Base-by-base conservation (phyloP, 2,797 vertebrate species). In the Pagetopsis macropterus region DNA sequence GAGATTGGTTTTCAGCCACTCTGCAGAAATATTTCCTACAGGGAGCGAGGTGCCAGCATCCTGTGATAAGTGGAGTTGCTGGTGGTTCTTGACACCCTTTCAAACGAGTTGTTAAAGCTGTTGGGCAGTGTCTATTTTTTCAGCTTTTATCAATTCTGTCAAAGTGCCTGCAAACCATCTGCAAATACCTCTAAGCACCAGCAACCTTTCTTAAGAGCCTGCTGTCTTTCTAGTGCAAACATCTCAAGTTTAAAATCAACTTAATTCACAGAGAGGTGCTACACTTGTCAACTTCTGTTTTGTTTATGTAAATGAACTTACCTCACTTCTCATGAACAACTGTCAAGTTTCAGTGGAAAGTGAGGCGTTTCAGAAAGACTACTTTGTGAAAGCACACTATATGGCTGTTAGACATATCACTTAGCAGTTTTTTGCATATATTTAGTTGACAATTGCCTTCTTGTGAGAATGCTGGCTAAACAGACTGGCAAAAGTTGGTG, bases 31-130 rank as follows among this genome's bases (percentile, higher is more conserved):
- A 72, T 87, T 88, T 89, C 82, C 88, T 89, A 71, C 81, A 79
- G 84, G 70, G 88, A 92, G 81, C 69, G 65, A 84, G 83, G 86
- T 88, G 89, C 79, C 78, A 86, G 80, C 74, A 72, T 85, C 81
- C 68, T 70, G 79, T 89, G 90, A 92, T 88, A 87, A 89, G 87
- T 91, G 75, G 72, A 89, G 82, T 79, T 78, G 66, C 71, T 78
- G 82, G 72, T 83, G 72, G 76, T 86, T 91, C 84, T 83, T 88
- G 86, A 89, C 86, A 88, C 62, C 51, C 37, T 87, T 88, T 91
- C 82, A 91, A 79, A 89, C 15, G 59, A 87, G 70, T 70, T n/a
- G 75, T 82, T 87, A 77, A 88, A 86, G 72, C 77, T 79, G 65
- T 81, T 84, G 75, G 85, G 54, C 73, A 63, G 63, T 75, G 49